Evolutionary conservation across 2,888 invertebrate genomes (phyloP), one percentile per base, ranked within the genome.

Genomic region (Eilema griseolum): DNA sequence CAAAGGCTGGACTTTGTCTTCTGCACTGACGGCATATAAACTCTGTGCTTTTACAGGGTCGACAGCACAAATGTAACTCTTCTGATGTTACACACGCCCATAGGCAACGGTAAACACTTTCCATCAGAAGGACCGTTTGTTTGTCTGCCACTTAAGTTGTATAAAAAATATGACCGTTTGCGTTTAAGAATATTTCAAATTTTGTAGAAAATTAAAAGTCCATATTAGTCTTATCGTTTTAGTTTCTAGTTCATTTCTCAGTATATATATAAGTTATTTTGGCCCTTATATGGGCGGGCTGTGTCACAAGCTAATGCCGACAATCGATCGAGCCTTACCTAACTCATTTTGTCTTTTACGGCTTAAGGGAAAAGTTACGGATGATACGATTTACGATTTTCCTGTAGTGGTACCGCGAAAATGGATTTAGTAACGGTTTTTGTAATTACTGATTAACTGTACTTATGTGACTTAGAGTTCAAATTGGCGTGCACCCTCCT

Each of bases 331-430:
- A 16, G 33, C 56, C 68, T 69, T 63, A 63, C 57, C 28, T 46
- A 65, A 60, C 52, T 64, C 69, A 69, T 65, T 67, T 57, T 28
- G 28, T 56, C 46, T 26, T 78, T 81, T 66, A 81, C 71, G 81
- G 76, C 70, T 69, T 31, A 63, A 56, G 26, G 26, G 70, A 70
- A 67, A 28, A 31, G 63, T 59, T 46, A 69, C 66, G 61, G 24
- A 16, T 67, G 69, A 73, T 72, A 76, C 28, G 65, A 68, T 77
- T 74, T 70, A 80, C 74, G 61, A 65, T 23, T 78, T 75, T 73
- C 69, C 66, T 62, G 65, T 46, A 71, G 12, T 52, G n/a, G 23
- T 64, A 69, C 11, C 31, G 33, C 26, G 62, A 37, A 68, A 63
- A 67, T 68, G n/a, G 56, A 26, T 14, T 68, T 37, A 33, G 56